Conservation (phyloP, 2,888 invertebrate species). For the Caenorhabditis sp. region DNA sequence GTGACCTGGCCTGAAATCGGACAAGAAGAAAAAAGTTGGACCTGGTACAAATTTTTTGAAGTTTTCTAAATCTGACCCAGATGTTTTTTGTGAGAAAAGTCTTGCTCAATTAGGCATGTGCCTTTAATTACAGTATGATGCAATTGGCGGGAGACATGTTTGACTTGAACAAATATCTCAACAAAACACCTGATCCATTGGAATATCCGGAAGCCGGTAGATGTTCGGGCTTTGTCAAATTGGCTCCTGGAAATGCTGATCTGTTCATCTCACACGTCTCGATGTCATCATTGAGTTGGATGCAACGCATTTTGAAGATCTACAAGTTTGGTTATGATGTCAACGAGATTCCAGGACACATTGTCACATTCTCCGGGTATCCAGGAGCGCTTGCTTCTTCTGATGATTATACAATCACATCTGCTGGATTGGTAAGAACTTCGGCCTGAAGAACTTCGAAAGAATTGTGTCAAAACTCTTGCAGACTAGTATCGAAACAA, state of each 20-base stretch:
- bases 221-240: constrained; percentile 68
- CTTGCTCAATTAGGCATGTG: too few relatives aligned
- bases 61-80: too few relatives aligned
- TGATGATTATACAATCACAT: constrained; percentile 70
- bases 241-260: constrained; percentile 62
- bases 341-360: constrained; percentile 72
- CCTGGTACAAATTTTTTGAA: too few relatives aligned
- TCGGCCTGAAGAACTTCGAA: too few relatives aligned
- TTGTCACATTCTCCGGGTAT: constrained; percentile 69
- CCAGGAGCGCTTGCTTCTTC: constrained; percentile 69
- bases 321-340: constrained; percentile 78
- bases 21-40: too few relatives aligned
- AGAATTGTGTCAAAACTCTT: too few relatives aligned
- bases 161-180: constrained; percentile 64
- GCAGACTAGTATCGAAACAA: constrained; percentile 80
- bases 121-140: constrained; percentile 56
- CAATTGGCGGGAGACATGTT: constrained; percentile 68
- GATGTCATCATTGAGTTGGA: constrained; percentile 67
- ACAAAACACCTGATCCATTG: constrained; percentile 60
- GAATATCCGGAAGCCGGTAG: constrained; percentile 59
- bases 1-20: too few relatives aligned
- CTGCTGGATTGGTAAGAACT: constrained; percentile 58
- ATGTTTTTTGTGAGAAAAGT: too few relatives aligned
- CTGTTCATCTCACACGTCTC: constrained; percentile 67
- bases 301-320: constrained; percentile 67